A percentile compares a stretch with the other conserved stretches of the same genome.
phyloP scores from a whole-genome alignment of 2,888 invertebrate species.

The Euplagia quadripunctaria region DNA sequence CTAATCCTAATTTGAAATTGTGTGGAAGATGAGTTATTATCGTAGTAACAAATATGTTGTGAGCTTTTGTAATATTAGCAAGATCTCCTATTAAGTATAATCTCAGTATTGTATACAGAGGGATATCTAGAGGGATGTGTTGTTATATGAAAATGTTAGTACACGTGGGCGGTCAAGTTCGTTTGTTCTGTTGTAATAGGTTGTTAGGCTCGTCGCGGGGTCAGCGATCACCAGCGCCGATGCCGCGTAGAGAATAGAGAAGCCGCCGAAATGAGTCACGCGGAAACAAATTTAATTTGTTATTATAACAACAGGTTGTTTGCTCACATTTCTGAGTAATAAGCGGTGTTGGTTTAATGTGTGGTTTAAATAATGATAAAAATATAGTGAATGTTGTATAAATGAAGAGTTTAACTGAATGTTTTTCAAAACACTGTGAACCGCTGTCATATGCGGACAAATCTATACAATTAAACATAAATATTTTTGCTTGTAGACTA shows the following conservation, averaged over 20 bases:
- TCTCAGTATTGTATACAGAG: slow-evolving; percentile 15
- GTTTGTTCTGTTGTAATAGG: slow-evolving; percentile 69
- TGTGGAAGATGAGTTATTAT: too few relatives aligned
- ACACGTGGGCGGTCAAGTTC: slow-evolving; percentile 83
- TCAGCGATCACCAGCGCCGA: slow-evolving; percentile 74
- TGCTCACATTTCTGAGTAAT: slow-evolving; percentile 75
- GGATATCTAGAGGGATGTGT: slow-evolving; percentile 48
- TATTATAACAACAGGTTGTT: slow-evolving; percentile 71
- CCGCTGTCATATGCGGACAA: slow-evolving; percentile 49
- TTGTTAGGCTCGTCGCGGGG: slow-evolving; percentile 69
- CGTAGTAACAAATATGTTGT: neutral
- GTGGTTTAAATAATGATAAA: slow-evolving; percentile 67
- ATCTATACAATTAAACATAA: slow-evolving; percentile 23
- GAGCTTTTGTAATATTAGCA: slow-evolving; percentile 1
- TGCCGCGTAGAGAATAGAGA: slow-evolving; percentile 65
- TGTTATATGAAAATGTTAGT: slow-evolving; percentile 63
- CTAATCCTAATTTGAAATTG: too few relatives aligned
- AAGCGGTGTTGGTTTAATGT: slow-evolving; percentile 59
- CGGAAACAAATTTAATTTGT: slow-evolving; percentile 66
- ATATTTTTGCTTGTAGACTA: neutral
- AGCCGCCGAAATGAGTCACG: slow-evolving; percentile 72
- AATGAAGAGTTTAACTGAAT: slow-evolving; percentile 48
- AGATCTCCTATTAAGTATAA: neutral
- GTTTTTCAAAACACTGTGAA: slow-evolving; percentile 50
- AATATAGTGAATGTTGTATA: slow-evolving; percentile 54